A percentile compares a stretch with the other conserved stretches of the same genome.
Conservation (phyloP, 2,797 vertebrate genomes). For the Loris lydekkerianus region DNA sequence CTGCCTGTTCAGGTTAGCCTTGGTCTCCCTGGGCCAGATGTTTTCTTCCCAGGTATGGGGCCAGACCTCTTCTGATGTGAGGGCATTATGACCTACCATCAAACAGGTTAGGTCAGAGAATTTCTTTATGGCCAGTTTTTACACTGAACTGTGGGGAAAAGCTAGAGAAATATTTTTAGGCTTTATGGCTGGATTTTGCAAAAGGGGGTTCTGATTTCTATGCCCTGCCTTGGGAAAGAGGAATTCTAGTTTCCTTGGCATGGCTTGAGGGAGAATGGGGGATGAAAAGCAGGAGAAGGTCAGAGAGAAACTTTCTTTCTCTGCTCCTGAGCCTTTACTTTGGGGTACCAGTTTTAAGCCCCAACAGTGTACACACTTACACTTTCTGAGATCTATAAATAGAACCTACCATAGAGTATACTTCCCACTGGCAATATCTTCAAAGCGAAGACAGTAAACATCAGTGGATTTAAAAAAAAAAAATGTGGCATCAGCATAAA, state of each 20-base stretch:
- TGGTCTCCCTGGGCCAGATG: neutral
- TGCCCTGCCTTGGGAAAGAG: neutral
- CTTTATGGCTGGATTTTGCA: neutral
- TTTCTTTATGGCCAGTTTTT: neutral
- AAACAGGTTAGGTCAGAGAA: neutral
- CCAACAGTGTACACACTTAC: neutral
- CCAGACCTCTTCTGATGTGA: neutral
- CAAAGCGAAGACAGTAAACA: constrained; percentile 7
- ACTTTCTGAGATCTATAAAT: neutral
- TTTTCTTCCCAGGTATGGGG: neutral
- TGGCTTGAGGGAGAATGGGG: neutral
- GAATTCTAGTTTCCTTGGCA: neutral
- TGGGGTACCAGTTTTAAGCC: neutral
- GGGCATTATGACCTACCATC: neutral
- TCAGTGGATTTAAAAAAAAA: neutral
- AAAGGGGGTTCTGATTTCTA: neutral
- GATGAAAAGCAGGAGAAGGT: neutral
- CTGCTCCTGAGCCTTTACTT: neutral
- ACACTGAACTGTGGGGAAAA: neutral
- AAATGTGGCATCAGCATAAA: neutral
- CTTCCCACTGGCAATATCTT: neutral
- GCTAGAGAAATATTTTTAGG: neutral
- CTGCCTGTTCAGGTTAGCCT: neutral
- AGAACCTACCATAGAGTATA: neutral
- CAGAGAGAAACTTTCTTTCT: neutral